A percentile compares a stretch with the other conserved stretches of the same genome.
Conservation (phyloP, 2,888 invertebrate genomes). For the Hoplodrina blanda region DNA sequence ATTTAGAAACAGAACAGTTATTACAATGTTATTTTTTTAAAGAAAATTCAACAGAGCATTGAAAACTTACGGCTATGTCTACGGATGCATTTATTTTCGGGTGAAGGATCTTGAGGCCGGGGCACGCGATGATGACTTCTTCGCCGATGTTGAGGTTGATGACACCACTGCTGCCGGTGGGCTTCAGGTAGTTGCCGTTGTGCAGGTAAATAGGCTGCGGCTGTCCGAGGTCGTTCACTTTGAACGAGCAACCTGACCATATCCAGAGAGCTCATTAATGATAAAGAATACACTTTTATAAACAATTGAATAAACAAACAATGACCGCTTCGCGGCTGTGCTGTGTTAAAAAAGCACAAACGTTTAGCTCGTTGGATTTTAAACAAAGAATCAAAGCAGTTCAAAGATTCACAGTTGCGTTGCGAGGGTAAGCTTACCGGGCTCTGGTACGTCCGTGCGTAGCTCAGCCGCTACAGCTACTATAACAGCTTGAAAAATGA, state of each 20-base stretch:
- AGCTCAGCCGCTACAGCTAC: slow-evolving; percentile 64
- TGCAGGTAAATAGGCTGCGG: slow-evolving; percentile 91
- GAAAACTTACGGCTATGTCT: slow-evolving; percentile 74
- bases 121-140: slow-evolving; percentile 78
- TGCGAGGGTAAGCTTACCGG: slow-evolving; percentile 74
- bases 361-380: too few relatives aligned
- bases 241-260: slow-evolving; percentile 82
- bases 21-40: too few relatives aligned
- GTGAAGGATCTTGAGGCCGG: slow-evolving; percentile 79
- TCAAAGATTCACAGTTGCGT: slow-evolving; percentile 76
- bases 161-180: slow-evolving; percentile 78
- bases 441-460: slow-evolving; percentile 73
- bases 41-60: neutral
- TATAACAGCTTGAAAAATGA: slow-evolving; percentile 63
- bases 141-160: slow-evolving; percentile 77
- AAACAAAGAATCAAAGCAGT: slow-evolving; percentile 81
- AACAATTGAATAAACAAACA: neutral
- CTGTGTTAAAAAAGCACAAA: neutral
- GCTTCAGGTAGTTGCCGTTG: slow-evolving; percentile 75
- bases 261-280: neutral
- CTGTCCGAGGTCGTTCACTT: slow-evolving; percentile 86
- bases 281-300: too few relatives aligned
- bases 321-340: neutral
- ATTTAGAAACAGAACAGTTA: too few relatives aligned
- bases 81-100: slow-evolving; percentile 73